phyloP scores from a whole-genome alignment of 2,888 invertebrate species.

The Caenorhabditis imperialis region DNA sequence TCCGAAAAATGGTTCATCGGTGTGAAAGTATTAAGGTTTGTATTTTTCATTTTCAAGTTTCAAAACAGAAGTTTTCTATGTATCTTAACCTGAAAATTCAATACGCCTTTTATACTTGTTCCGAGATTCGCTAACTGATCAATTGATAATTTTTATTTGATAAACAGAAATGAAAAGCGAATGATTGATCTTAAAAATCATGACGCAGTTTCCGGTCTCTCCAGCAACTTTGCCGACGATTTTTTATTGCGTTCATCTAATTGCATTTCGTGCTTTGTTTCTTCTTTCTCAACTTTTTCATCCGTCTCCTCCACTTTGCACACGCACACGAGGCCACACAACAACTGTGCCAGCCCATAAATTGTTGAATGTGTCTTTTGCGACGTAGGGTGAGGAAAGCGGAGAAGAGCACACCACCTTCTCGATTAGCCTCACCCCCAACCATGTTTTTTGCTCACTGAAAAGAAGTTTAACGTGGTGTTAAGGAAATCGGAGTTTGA shows the following conservation, averaged over 20 bases:
- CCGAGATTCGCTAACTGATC: too few species aligned
- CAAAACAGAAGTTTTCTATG: background rate
- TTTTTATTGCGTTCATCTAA: slow-evolving; percentile 35
- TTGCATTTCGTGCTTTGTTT: slow-evolving; percentile 15
- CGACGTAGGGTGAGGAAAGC: background rate
- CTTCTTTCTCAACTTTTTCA: slow-evolving; percentile 18
- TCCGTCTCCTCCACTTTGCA: slow-evolving; percentile 5
- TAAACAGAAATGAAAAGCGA: too few species aligned
- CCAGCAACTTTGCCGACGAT: background rate
- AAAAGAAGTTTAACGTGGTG: background rate
- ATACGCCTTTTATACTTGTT: too few species aligned
- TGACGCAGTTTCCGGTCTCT: slow-evolving; percentile 16
- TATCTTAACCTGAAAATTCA: too few species aligned
- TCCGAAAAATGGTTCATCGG: slow-evolving; percentile 58
- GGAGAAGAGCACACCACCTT: background rate
- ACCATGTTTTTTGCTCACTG: slow-evolving; percentile 7
- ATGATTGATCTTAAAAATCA: slow-evolving; percentile 9
- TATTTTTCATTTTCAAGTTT: slow-evolving; percentile 1
- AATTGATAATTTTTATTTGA: background rate
- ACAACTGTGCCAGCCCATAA: slow-evolving; percentile 56
- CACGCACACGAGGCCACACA: background rate
- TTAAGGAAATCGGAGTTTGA: too few species aligned
- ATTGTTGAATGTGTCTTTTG: slow-evolving; percentile 47
- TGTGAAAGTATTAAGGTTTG: slow-evolving; percentile 66
- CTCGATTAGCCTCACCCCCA: slow-evolving; percentile 9